Conservation (phyloP, 2,888 invertebrate genomes). For the Lithodes maja region DNA sequence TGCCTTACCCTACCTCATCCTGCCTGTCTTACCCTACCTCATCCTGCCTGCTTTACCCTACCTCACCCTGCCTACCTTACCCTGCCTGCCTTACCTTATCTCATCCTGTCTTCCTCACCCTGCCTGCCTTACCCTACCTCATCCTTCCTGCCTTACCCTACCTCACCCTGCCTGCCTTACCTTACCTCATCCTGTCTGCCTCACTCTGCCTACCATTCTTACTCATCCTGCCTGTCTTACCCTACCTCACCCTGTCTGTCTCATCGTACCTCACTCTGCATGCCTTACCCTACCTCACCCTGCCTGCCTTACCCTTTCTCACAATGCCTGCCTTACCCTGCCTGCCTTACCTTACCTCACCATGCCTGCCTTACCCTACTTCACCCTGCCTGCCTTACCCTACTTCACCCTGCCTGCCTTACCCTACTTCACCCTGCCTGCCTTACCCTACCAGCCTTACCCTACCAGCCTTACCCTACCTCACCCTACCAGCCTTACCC, state of each 20-base stretch:
- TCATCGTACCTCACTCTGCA: background rate
- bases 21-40: background rate
- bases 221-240: background rate
- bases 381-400: background rate
- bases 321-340: background rate
- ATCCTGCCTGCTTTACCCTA: background rate
- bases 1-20: background rate
- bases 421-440: background rate
- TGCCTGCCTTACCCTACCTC: background rate
- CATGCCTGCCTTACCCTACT: background rate
- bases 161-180: background rate
- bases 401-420: background rate
- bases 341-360: background rate
- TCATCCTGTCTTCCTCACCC: background rate
- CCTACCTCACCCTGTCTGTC: background rate
- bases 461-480: background rate
- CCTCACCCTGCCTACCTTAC: background rate
- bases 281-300: background rate
- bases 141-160: background rate
- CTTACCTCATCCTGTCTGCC: background rate
- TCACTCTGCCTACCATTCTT: background rate
- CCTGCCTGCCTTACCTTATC: background rate
- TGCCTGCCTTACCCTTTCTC: background rate
- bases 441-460: background rate
- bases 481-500: background rate